Conservation (phyloP, 2,113 vertebrate species). For the Etheostoma cragini region DNA sequence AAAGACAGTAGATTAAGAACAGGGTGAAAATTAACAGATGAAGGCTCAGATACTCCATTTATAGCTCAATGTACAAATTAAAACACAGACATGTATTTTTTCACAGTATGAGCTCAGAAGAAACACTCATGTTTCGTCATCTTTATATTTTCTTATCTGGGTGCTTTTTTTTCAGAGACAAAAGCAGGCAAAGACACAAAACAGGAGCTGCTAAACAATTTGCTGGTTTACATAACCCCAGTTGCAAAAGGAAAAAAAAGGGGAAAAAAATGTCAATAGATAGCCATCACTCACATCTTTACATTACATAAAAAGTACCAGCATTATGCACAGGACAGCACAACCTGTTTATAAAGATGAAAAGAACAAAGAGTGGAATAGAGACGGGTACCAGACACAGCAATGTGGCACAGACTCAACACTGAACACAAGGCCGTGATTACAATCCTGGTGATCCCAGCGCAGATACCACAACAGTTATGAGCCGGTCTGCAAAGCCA, state of each 20-base stretch:
- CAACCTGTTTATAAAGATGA: conserved; percentile 67
- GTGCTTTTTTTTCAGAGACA: conserved; percentile 52
- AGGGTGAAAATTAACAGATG: conserved; percentile 44
- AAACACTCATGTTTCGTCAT: conserved; percentile 39
- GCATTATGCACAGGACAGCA: conserved; percentile 57
- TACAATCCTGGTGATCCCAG: conserved; percentile 69
- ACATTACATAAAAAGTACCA: conserved; percentile 77
- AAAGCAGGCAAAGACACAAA: conserved; percentile 64
- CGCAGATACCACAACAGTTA: conserved; percentile 66
- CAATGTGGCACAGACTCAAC: conserved; percentile 80
- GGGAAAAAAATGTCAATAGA: conserved; percentile 54
- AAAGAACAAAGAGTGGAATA: conserved; percentile 60
- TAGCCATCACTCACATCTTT: conserved; percentile 72
- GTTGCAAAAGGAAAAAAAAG: neutral
- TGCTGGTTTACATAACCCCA: conserved; percentile 58
- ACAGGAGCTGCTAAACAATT: conserved; percentile 59
- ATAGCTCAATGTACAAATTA: conserved; percentile 55
- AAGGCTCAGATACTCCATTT: conserved; percentile 46
- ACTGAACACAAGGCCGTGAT: conserved; percentile 65
- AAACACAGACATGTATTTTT: conserved; percentile 50
- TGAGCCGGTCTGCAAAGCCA: conserved; percentile 64
- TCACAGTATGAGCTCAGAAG: conserved; percentile 57
- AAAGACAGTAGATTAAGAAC: conserved; percentile 65
- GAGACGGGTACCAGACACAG: conserved; percentile 73
- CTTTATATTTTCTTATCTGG: conserved; percentile 49